Conservation (phyloP, 2,113 vertebrate species). For the Orientallactaga bullata region DNA sequence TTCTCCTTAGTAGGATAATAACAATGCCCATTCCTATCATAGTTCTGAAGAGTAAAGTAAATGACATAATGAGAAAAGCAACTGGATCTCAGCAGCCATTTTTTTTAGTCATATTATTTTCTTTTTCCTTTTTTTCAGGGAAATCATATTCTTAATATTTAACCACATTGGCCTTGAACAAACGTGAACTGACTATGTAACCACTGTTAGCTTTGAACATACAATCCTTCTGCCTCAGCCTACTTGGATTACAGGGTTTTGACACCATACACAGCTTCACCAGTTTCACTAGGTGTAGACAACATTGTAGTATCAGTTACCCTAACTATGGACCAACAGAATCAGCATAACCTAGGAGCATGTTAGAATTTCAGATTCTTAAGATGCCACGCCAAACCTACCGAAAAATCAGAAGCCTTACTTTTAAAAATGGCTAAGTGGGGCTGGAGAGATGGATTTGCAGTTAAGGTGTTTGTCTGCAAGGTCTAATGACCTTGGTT, state of each 20-base stretch:
- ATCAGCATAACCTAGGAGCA: not conserved
- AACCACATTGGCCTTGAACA: no score
- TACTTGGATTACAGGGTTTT: not conserved
- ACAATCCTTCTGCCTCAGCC: not conserved
- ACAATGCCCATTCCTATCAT: not conserved
- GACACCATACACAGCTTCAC: not conserved
- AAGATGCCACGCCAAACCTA: not conserved
- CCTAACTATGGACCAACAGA: not conserved
- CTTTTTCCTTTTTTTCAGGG: no score
- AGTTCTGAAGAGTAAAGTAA: conserved; percentile 12
- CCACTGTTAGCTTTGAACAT: no score
- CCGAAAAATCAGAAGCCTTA: not conserved
- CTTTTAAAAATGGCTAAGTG: not conserved
- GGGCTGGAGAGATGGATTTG: no score
- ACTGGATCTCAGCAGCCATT: no score
- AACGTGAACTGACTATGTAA: not conserved
- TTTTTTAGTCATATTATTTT: not conserved
- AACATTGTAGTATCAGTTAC: no score
- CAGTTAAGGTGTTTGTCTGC: no score
- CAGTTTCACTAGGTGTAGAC: not conserved
- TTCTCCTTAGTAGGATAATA: not conserved
- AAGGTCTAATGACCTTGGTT: no score
- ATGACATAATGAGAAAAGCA: conserved; percentile 23
- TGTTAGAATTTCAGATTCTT: not conserved
- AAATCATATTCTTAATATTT: no score